Evolutionary conservation across 2,113 vertebrate genomes (phyloP), one percentile per base, ranked within the genome.

Genomic region (Merops nubicus): DNA sequence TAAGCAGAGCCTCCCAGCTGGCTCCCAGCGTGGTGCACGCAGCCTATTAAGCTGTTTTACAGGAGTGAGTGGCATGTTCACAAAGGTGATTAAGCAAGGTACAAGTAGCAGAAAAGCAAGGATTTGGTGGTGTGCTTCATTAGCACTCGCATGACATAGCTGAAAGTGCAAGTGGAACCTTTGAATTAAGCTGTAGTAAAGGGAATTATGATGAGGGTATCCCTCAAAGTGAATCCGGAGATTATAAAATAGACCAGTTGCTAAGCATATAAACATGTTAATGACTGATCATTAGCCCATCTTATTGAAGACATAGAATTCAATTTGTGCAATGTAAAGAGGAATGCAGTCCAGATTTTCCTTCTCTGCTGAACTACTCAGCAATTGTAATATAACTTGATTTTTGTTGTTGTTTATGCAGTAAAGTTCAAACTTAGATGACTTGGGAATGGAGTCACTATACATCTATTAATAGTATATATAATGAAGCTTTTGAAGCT

Each of bases 231-330:
- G 57, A 77, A 82, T 88, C 25, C 50, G 51, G 53, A 76, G 68
- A 73, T 85, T 92, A 75, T 79, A 34, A 69, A 93, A 86, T 54
- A 91, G 65, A 36, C 26, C 62, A 38, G 47, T n/a, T 91, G 78
- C 51, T 85, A 94, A 94, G 78, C 90, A 50, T 34, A 59, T 93
- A 97, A 96, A 85, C 28, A 60, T 21, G 53, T 50, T 96, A 81
- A 86, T 63, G 68, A 38, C 31, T 81, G 84, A 60, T 57, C 36
- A 38, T 94, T 95, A 94, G 23, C 48, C 15, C 51, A 60, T 47
- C 72, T 68, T 95, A 73, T 94, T 87, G 82, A 73, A 91, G 60
- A 56, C 45, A 63, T 3, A 77, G 67, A 78, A 85, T 88, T 20
- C 45, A 83, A 64, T 91, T 84, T 72, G 67, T 79, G 47, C 34